Percentiles rank a stretch among this genome's conserved stretches.
These are phyloP conservation scores for Orchestia grillus DNA, from an alignment of 1,140 invertebrate genomes.

Conservation along the genomic window DNA sequence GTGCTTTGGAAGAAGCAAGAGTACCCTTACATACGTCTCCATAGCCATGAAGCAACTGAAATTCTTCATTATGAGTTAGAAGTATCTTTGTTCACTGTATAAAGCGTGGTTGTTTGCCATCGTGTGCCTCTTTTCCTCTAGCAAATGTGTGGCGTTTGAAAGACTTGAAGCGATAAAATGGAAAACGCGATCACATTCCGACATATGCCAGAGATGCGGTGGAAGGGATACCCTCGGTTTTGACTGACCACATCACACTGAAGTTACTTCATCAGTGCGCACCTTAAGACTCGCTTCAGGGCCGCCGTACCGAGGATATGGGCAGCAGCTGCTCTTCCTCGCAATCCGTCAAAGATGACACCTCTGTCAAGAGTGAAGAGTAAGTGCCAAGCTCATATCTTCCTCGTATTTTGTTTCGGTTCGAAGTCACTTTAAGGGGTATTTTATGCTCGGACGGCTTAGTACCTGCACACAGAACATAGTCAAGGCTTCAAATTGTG, in stretches of 20 bases:
- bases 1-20: not conserved
- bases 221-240: not conserved
- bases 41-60: not conserved
- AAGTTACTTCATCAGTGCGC: not conserved
- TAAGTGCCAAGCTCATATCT: conserved; percentile 59
- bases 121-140: not conserved
- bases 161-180: not conserved
- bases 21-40: not conserved
- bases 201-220: not conserved
- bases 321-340: conserved; percentile 57
- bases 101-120: not conserved
- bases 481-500: not conserved
- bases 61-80: not conserved
- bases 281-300: not conserved
- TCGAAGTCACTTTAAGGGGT: not conserved
- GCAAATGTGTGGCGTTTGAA: not conserved
- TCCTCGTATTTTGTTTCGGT: not conserved
- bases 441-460: not conserved
- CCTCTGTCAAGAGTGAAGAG: conserved; percentile 56
- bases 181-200: not conserved
- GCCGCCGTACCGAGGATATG: conserved; percentile 34
- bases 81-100: not conserved
- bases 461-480: not conserved
- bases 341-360: conserved; percentile 58
- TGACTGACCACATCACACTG: not conserved